Conservation (phyloP, 1,140 invertebrate genomes). For the Drosophila pandora region DNA sequence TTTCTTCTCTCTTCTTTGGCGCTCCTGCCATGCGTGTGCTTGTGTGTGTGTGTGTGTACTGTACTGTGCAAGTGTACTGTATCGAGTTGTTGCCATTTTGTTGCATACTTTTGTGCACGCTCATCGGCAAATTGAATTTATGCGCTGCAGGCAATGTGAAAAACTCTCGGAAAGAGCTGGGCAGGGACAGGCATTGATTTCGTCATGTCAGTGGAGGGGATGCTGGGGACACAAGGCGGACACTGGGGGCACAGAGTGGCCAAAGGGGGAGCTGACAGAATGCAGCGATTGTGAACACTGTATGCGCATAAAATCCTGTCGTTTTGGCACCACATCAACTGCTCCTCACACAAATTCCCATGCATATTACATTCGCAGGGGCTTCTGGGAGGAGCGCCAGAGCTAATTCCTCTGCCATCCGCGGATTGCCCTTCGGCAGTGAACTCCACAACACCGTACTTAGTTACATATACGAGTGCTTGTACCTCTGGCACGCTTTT, state of each 20-base stretch:
- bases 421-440: slow-evolving; percentile 12
- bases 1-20: background rate
- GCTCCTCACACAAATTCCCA: slow-evolving; percentile 47
- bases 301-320: slow-evolving; percentile 67
- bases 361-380: slow-evolving; percentile 36
- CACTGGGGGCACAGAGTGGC: no score
- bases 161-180: slow-evolving; percentile 30
- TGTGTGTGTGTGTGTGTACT: slow-evolving; percentile 8
- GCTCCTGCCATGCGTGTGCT: background rate
- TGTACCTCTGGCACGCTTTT: slow-evolving; percentile 24
- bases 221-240: background rate
- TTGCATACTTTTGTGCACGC: slow-evolving; percentile 76
- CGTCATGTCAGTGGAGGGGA: slow-evolving; percentile 23
- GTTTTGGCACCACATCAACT: slow-evolving; percentile 64
- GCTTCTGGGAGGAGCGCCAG: background rate
- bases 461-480: background rate
- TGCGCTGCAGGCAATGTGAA: slow-evolving; percentile 60
- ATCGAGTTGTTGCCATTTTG: slow-evolving; percentile 62
- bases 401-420: slow-evolving; percentile 35
- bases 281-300: slow-evolving; percentile 51
- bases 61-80: slow-evolving; percentile 18
- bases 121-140: slow-evolving; percentile 78
- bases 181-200: slow-evolving; percentile 52
- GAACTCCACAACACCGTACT: background rate
- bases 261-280: slow-evolving; percentile 19